Percentiles rank a stretch among this genome's conserved stretches.
Conservation (phyloP, 2,797 vertebrate genomes). For the Trichosurus vulpecula region DNA sequence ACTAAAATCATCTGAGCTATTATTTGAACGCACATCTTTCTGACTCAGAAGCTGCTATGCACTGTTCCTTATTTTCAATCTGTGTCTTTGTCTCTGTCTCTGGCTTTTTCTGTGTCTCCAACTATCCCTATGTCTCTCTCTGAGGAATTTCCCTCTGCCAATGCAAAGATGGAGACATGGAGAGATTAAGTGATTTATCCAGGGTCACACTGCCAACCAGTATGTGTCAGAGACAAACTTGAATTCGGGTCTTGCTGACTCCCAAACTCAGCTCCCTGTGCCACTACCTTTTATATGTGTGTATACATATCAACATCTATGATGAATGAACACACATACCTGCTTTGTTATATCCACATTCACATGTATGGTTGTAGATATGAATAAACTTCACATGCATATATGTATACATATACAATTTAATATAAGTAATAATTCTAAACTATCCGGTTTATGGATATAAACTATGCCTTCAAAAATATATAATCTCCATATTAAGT, state of each 20-base stretch:
- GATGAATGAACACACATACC: background rate
- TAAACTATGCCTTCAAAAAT: background rate
- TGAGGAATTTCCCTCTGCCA: background rate
- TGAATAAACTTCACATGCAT: background rate
- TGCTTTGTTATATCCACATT: background rate
- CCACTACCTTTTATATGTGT: background rate
- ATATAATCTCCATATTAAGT: background rate
- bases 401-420: background rate
- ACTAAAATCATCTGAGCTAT: background rate
- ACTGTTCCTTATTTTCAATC: background rate
- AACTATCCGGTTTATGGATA: too few relatives aligned
- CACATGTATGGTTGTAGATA: background rate
- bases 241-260: background rate
- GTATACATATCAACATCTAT: background rate
- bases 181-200: background rate
- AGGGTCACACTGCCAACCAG: background rate
- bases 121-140: background rate
- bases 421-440: background rate
- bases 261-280: background rate
- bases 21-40: background rate
- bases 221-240: background rate
- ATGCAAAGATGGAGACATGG: background rate
- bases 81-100: too few relatives aligned
- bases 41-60: background rate
- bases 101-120: background rate